phyloP scores from a whole-genome alignment of 2,113 vertebrate species.

The Haemorhous mexicanus region DNA sequence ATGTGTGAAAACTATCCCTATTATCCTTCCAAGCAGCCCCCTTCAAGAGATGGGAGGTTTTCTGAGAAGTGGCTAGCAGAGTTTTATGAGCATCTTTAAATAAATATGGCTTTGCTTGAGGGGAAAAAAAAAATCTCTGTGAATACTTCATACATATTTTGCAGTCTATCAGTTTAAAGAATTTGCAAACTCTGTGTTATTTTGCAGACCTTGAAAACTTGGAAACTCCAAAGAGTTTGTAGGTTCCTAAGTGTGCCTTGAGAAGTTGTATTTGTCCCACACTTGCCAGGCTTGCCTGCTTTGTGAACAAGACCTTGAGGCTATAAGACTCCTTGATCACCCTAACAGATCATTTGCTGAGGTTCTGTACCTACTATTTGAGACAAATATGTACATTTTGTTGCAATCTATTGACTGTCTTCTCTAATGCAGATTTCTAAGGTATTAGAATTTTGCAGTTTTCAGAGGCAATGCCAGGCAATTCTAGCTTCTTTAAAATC shows the following conservation, averaged over 20 bases:
- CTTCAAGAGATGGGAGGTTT: background rate
- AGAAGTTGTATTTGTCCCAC: background rate
- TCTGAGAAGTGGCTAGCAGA: background rate
- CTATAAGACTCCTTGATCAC: background rate
- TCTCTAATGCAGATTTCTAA: background rate
- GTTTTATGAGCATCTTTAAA: background rate
- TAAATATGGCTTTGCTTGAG: background rate
- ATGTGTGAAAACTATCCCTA: background rate
- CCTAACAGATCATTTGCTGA: background rate
- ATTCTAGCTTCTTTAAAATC: background rate
- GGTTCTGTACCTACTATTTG: background rate
- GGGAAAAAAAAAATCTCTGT: background rate
- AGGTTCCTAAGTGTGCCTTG: background rate
- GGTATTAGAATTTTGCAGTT: background rate
- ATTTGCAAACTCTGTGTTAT: background rate
- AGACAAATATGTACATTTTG: background rate
- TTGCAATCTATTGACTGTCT: background rate
- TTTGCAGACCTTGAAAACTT: background rate
- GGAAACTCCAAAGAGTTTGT: background rate
- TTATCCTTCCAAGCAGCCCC: background rate
- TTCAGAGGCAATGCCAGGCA: background rate
- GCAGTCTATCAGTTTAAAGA: background rate
- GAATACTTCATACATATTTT: background rate
- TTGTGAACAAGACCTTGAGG: background rate
- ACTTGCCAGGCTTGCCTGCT: background rate